Evolutionary conservation across 1,140 invertebrate genomes (phyloP).

Genomic region (Asobara japonica): DNA sequence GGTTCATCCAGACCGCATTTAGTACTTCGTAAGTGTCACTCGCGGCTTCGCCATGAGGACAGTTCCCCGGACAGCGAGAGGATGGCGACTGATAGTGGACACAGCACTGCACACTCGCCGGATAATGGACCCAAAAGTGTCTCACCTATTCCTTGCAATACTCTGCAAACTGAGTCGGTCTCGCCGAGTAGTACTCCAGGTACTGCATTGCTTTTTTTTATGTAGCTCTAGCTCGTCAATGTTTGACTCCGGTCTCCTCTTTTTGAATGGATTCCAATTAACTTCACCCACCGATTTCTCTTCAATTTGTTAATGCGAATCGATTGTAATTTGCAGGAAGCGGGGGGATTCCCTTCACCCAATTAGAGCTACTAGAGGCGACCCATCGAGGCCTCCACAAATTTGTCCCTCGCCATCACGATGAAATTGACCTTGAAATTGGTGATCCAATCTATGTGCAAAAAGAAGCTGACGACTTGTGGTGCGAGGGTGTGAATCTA

Average conservation of each 20-base stretch:
- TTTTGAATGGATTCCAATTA: background rate
- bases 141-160: constrained; percentile 72
- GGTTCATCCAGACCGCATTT: constrained; percentile 67
- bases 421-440: constrained; percentile 96
- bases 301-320: constrained; percentile 8
- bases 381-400: constrained; percentile 95
- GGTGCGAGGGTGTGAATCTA: constrained; percentile 96
- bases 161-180: constrained; percentile 56
- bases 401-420: constrained; percentile 92
- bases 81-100: constrained; percentile 85
- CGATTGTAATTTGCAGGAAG: constrained; percentile 54
- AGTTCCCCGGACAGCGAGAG: constrained; percentile 86
- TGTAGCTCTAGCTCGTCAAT: no score
- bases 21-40: constrained; percentile 76
- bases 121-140: constrained; percentile 85
- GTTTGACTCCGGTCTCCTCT: no score
- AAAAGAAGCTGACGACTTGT: constrained; percentile 95
- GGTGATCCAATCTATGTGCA: constrained; percentile 97
- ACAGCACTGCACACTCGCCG: constrained; percentile 89
- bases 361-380: constrained; percentile 89
- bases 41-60: constrained; percentile 77
- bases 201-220: constrained; percentile 29
- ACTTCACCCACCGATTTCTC: background rate
- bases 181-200: constrained; percentile 61
- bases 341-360: constrained; percentile 78